Evolutionary conservation across 2,888 invertebrate species (phyloP).

Genomic region (Xestoiulus laeticollis): DNA sequence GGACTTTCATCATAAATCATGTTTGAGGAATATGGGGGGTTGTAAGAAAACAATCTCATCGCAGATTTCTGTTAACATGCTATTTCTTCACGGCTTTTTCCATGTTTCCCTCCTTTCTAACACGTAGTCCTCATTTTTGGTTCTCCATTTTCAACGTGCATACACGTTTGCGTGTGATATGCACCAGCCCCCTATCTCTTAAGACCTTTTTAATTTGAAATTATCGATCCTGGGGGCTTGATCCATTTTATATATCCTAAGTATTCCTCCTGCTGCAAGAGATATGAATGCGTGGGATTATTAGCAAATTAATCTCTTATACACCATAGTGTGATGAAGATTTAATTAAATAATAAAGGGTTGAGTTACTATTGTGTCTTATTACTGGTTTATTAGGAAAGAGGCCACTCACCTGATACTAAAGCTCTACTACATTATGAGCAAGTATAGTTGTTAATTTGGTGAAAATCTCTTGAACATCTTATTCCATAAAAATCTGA

Average conservation of each 20-base stretch:
- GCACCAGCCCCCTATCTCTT: background rate
- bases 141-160: background rate
- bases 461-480: background rate
- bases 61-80: background rate
- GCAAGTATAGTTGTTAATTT: background rate
- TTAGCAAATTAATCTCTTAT: slow-evolving; percentile 17
- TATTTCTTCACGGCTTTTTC: background rate
- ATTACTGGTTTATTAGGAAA: slow-evolving; percentile 27
- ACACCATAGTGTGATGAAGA: background rate
- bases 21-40: slow-evolving; percentile 2
- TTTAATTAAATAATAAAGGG: slow-evolving; percentile 13
- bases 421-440: background rate
- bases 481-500: too few species aligned
- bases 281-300: slow-evolving; percentile 6
- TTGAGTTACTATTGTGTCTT: background rate
- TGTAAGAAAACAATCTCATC: background rate
- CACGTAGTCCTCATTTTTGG: background rate
- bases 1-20: slow-evolving; percentile 37
- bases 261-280: background rate
- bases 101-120: background rate
- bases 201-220: background rate
- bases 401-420: background rate
- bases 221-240: background rate
- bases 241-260: background rate
- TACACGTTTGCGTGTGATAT: background rate